A percentile compares a stretch with the other conserved stretches of the same genome.
phyloP scores from a whole-genome alignment of 2,888 invertebrate genomes.

The Eupithecia inturbata region DNA sequence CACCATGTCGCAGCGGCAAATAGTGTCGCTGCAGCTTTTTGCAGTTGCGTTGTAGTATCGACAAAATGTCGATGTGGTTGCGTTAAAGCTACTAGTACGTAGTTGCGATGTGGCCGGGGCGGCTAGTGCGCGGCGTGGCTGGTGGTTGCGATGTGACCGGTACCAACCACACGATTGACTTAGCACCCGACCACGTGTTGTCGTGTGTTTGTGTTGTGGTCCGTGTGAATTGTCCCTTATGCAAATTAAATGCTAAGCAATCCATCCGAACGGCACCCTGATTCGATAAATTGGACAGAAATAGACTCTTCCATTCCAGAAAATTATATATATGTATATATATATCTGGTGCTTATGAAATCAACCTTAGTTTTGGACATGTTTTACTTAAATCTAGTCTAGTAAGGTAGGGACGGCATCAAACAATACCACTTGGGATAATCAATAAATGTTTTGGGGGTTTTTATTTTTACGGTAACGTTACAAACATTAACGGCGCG shows the following conservation, averaged over 20 bases:
- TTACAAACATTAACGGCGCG: background rate
- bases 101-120: too few relatives aligned
- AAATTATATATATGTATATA: too few relatives aligned
- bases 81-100: too few relatives aligned
- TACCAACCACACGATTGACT: too few relatives aligned
- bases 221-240: conserved; percentile 31
- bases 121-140: too few relatives aligned
- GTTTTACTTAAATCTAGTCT: conserved; percentile 47
- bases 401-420: conserved; percentile 64
- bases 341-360: conserved; percentile 31
- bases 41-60: too few relatives aligned
- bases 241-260: conserved; percentile 60
- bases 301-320: background rate
- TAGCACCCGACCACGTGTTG: too few relatives aligned
- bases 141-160: too few relatives aligned
- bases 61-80: too few relatives aligned
- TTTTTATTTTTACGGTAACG: background rate
- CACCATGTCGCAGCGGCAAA: too few relatives aligned
- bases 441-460: conserved; percentile 23
- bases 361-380: conserved; percentile 39
- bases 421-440: conserved; percentile 55
- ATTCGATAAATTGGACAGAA: background rate
- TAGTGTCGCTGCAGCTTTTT: too few relatives aligned
- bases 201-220: too few relatives aligned
- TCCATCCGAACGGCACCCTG: conserved; percentile 35